Evolutionary conservation across 2,888 invertebrate species (phyloP).

Genomic region (Ischnura elegans): DNA sequence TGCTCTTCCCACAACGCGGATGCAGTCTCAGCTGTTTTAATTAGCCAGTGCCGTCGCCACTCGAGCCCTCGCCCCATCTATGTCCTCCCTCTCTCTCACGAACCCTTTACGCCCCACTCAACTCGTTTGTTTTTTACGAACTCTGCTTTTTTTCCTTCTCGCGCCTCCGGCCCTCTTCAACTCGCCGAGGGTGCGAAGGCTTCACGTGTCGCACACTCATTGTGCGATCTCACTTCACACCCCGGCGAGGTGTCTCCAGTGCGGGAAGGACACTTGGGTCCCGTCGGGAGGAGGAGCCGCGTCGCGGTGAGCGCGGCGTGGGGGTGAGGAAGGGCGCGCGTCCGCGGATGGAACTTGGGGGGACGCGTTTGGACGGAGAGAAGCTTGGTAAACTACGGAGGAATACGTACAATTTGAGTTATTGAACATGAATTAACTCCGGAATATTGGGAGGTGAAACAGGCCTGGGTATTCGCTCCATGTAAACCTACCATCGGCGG

Average conservation of each 20-base stretch:
- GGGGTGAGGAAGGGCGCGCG: background rate
- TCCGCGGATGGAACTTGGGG: background rate
- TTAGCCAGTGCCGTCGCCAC: background rate
- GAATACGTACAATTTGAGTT: background rate
- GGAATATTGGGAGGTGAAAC: too few relatives aligned
- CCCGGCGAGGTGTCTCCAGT: slow-evolving; percentile 19
- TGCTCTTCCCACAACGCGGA: background rate
- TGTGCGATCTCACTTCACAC: slow-evolving; percentile 6
- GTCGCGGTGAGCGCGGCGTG: background rate
- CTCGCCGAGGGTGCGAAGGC: background rate
- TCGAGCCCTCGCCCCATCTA: background rate
- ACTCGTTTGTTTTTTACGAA: background rate
- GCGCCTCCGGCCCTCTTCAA: background rate
- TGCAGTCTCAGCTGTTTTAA: slow-evolving; percentile 29
- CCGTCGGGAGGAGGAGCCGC: background rate
- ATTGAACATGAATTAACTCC: too few relatives aligned
- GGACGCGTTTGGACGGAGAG: background rate
- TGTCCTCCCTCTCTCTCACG: background rate
- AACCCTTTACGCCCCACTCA: background rate
- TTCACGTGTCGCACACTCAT: background rate
- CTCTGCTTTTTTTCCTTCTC: background rate
- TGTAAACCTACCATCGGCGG: too few relatives aligned
- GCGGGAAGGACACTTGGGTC: background rate
- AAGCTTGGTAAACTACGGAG: too few relatives aligned
- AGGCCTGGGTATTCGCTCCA: too few relatives aligned